A percentile compares a stretch with the other conserved stretches of the same genome.
Conservation (phyloP, 92 coral and sea anemone species). For the Siderastrea radians region DNA sequence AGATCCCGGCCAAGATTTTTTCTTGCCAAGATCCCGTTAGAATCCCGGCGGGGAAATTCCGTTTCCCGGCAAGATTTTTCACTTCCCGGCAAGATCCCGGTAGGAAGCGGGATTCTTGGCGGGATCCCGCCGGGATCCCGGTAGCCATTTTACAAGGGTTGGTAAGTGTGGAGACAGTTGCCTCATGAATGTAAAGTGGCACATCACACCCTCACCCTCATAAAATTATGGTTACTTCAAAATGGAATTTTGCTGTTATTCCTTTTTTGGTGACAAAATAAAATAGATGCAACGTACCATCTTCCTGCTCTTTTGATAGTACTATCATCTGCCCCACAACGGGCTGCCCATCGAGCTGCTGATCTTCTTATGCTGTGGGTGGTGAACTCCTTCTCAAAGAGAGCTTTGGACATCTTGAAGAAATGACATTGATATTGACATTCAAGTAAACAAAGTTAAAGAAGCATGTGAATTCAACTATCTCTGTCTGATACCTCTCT, state of each 20-base stretch:
- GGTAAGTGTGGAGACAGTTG: slow-evolving; percentile 2
- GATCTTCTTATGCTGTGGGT: slow-evolving; percentile 55
- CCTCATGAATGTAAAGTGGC: background rate
- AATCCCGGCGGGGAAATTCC: too few species aligned
- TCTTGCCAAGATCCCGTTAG: too few species aligned
- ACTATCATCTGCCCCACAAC: slow-evolving; percentile 65
- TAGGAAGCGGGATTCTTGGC: too few species aligned
- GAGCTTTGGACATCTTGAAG: slow-evolving; percentile 38
- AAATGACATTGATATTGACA: slow-evolving; percentile 2
- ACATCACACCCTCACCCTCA: slow-evolving; percentile 11
- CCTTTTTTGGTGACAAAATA: slow-evolving; percentile 2
- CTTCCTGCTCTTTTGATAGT: slow-evolving; percentile 49
- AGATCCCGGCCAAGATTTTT: too few species aligned
- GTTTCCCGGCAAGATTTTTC: too few species aligned
- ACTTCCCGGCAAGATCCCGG: too few species aligned
- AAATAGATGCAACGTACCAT: slow-evolving; percentile 45
- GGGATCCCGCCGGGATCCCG: too few species aligned
- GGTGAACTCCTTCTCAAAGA: too few species aligned
- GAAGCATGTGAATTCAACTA: slow-evolving; percentile 17
- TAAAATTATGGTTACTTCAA: slow-evolving; percentile 6
- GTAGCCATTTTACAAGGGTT: too few species aligned
- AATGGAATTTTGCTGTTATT: slow-evolving; percentile 6
- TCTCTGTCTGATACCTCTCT: slow-evolving; percentile 8
- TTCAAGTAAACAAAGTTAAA: background rate
- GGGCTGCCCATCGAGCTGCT: slow-evolving; percentile 78